Evolutionary conservation across 2,113 vertebrate species (phyloP).

Genomic region (Andinoacara biseriatus): DNA sequence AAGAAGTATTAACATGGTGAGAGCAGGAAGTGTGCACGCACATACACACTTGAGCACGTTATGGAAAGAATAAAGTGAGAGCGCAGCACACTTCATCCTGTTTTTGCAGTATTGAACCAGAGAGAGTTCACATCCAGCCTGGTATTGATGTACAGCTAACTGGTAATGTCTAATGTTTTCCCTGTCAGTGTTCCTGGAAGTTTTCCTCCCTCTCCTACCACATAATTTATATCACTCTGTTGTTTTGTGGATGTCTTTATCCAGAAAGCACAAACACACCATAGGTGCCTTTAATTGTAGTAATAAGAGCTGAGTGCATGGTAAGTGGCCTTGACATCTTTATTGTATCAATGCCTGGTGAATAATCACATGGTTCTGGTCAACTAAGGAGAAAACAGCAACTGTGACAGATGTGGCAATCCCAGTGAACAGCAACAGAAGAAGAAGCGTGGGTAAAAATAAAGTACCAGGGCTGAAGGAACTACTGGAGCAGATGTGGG

Average conservation of each 20-base stretch:
- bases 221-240: conserved; percentile 1
- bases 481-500: too few relatives aligned
- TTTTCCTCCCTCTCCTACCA: conserved; percentile 4
- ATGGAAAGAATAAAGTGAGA: background rate
- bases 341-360: too few relatives aligned
- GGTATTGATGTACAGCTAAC: conserved; percentile 49
- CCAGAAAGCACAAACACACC: background rate
- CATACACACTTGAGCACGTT: background rate
- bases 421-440: too few relatives aligned
- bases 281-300: background rate
- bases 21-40: background rate
- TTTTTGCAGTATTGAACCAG: conserved; percentile 33
- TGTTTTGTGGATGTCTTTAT: conserved; percentile 13
- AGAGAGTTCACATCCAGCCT: conserved; percentile 19
- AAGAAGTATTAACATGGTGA: background rate
- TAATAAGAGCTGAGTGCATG: background rate
- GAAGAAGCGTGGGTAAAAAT: too few relatives aligned
- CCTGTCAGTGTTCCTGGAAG: conserved; percentile 48
- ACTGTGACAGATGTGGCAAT: too few relatives aligned
- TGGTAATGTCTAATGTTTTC: conserved; percentile 58
- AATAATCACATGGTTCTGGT: too few relatives aligned
- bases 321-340: background rate
- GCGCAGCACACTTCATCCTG: conserved; percentile 21
- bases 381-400: too few relatives aligned
- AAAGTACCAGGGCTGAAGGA: too few relatives aligned